Percentiles rank a stretch among this genome's conserved stretches.
These are phyloP conservation scores for Serinus canaria DNA, from an alignment of 2,113 vertebrate genomes.

Conservation along the genomic window DNA sequence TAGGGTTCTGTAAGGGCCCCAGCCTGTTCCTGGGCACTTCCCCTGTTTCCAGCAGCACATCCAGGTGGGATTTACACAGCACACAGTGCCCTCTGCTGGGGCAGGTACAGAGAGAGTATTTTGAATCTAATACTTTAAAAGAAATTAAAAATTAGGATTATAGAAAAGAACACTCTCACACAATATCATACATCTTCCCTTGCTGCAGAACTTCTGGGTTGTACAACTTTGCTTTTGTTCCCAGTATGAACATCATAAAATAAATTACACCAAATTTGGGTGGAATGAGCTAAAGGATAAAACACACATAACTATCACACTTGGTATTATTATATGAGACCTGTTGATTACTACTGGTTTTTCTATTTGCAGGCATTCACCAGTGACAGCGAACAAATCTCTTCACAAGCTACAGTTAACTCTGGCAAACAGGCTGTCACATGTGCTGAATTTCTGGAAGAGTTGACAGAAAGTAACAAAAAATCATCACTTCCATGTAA, in stretches of 20 bases:
- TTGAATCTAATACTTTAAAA: neutral
- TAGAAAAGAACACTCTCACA: neutral
- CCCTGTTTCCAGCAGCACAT: neutral
- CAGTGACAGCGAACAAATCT: neutral
- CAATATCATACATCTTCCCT: neutral
- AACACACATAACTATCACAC: neutral
- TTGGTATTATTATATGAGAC: neutral
- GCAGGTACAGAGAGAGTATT: neutral
- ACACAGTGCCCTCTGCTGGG: constrained; percentile 45
- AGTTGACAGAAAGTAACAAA: neutral
- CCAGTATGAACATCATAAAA: neutral
- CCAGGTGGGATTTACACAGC: neutral
- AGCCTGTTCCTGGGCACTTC: neutral
- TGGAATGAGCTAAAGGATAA: neutral
- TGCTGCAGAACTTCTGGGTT: neutral
- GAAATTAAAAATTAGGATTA: neutral
- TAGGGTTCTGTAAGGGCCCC: neutral
- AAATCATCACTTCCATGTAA: neutral
- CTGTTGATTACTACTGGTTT: neutral
- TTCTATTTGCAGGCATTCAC: neutral
- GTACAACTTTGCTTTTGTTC: neutral
- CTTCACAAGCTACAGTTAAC: neutral
- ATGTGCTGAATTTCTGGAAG: neutral
- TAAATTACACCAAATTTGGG: neutral
- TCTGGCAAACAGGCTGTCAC: neutral